Percentiles rank a stretch among this genome's conserved stretches.
Evolutionary conservation across 1,140 invertebrate genomes (phyloP).

Genomic region (Neuroterus valhalla): DNA sequence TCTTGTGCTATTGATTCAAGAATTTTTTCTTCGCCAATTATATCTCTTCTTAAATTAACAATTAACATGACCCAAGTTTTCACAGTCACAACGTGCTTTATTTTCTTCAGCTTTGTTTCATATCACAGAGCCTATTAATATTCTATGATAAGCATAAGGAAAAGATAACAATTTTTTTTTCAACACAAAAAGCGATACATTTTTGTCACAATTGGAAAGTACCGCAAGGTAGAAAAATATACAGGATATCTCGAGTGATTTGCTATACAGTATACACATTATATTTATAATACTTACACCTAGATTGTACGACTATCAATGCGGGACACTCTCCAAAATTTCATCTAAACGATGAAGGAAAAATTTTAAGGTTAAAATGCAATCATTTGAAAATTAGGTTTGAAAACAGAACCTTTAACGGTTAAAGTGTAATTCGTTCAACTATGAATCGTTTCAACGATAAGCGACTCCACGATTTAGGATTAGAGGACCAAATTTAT

Average conservation of each 20-base stretch:
- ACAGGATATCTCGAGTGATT: not conserved
- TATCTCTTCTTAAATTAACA: not conserved
- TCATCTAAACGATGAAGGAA: too few species aligned
- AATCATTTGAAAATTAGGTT: too few species aligned
- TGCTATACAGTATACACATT: conserved; percentile 1
- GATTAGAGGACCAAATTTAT: too few species aligned
- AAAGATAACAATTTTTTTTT: conserved; percentile 27
- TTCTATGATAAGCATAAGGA: not conserved
- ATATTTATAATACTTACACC: conserved; percentile 17
- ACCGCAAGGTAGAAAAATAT: conserved; percentile 25
- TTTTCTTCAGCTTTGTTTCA: conserved; percentile 20
- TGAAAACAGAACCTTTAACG: too few species aligned
- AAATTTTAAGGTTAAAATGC: too few species aligned
- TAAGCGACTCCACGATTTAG: too few species aligned
- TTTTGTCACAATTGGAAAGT: conserved; percentile 7
- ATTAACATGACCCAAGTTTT: not conserved
- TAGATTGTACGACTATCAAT: not conserved
- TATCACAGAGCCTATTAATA: conserved; percentile 21
- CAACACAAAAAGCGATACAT: not conserved
- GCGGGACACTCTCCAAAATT: too few species aligned
- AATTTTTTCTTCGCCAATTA: not conserved
- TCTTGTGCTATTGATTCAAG: too few species aligned
- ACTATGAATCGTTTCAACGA: too few species aligned
- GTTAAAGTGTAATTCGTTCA: too few species aligned
- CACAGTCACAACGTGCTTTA: conserved; percentile 14